A percentile compares a stretch with the other conserved stretches of the same genome.
Conservation (phyloP, 2,888 invertebrate species). For the Dryocosmus kuriphilus region DNA sequence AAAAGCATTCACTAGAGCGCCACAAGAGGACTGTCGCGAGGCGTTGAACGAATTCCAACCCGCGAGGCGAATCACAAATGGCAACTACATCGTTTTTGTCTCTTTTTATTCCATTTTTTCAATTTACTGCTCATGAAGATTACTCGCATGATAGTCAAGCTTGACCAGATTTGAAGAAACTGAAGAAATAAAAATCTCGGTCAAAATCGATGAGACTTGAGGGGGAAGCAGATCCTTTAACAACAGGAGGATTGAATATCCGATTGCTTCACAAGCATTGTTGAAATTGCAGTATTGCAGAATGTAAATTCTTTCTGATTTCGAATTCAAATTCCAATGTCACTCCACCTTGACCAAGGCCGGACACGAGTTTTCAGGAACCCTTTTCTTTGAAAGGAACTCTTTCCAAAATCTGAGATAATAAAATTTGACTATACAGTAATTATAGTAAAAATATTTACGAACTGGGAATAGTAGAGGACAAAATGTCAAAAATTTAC, state of each 20-base stretch:
- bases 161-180: no score
- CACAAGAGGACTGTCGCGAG: constrained; percentile 19
- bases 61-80: constrained; percentile 44
- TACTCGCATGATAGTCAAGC: neutral
- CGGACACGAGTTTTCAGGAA: neutral
- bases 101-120: constrained; percentile 1
- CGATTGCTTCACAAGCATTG: neutral
- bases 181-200: no score
- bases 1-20: constrained; percentile 4
- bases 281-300: constrained; percentile 3
- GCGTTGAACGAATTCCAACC: constrained; percentile 37
- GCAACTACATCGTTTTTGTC: constrained; percentile 36
- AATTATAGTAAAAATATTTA: no score
- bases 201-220: no score
- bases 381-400: neutral
- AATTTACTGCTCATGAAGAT: neutral
- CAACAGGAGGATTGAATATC: neutral
- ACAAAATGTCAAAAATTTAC: no score
- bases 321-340: constrained; percentile 3
- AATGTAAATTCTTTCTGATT: neutral
- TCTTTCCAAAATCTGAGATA: no score
- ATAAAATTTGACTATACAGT: no score
- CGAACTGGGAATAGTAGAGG: no score
- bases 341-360: neutral
- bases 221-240: neutral